phyloP scores from a whole-genome alignment of 2,797 vertebrate genomes.

The Meda fulgida region DNA sequence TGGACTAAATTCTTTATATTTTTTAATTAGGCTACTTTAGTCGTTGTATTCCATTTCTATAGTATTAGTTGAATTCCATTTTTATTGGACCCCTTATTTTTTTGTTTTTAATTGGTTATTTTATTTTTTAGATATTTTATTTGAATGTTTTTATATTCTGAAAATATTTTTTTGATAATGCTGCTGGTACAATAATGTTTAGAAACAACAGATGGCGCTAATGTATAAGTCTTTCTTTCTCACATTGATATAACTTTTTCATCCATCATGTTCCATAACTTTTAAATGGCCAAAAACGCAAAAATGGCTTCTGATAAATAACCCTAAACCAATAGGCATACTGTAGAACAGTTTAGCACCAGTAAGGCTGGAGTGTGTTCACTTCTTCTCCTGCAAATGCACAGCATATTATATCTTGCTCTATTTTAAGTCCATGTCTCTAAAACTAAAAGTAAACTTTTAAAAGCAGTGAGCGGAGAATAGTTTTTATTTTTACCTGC shows the following conservation, averaged over 20 bases:
- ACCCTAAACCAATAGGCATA: neutral
- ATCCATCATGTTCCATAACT: too few relatives aligned
- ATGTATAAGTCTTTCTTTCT: neutral
- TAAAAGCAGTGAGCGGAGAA: neutral
- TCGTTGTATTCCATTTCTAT: neutral
- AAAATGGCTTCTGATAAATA: neutral
- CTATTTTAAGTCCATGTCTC: neutral
- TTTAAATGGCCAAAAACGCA: neutral
- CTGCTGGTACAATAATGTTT: neutral
- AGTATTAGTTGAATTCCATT: neutral
- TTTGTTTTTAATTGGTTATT: neutral
- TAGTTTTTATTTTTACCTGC: slow-evolving; percentile 18
- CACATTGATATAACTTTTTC: neutral
- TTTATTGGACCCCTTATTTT: neutral
- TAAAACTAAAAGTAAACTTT: neutral
- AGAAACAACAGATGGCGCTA: slow-evolving; percentile 19
- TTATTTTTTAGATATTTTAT: neutral
- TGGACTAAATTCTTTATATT: neutral
- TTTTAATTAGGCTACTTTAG: neutral
- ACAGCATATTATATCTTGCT: too few relatives aligned
- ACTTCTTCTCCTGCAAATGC: neutral
- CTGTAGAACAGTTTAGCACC: neutral
- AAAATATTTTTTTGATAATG: neutral
- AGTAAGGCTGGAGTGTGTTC: neutral
- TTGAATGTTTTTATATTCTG: neutral